phyloP scores from a whole-genome alignment of 2,797 vertebrate genomes.

The Nannoperca obscura region DNA sequence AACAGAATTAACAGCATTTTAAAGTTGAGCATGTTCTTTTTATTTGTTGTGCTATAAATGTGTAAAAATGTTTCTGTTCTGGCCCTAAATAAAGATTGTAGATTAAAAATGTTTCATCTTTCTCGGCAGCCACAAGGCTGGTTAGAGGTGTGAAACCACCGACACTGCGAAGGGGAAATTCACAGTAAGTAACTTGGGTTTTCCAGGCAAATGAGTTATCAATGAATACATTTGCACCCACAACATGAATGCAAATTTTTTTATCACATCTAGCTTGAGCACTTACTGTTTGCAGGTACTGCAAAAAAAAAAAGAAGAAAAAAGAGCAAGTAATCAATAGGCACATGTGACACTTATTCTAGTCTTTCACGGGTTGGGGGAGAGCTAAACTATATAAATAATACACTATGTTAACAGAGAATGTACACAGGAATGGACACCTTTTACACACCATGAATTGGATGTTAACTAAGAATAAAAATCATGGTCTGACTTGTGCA shows the following conservation, averaged over 20 bases:
- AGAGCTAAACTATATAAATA: not conserved
- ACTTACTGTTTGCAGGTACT: not conserved
- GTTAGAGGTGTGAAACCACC: constrained; percentile 79
- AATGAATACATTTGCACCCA: constrained; percentile 35
- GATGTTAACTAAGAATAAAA: not conserved
- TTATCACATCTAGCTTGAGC: not conserved
- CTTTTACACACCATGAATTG: not conserved
- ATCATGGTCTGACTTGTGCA: constrained; percentile 8
- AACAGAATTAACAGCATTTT: not conserved
- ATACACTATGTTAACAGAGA: not conserved
- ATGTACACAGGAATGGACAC: not conserved
- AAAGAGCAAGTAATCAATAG: not conserved
- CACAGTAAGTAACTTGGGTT: constrained; percentile 58
- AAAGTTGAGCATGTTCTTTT: not conserved
- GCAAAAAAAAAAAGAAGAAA: not conserved
- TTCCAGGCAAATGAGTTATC: constrained; percentile 63
- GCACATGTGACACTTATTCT: not conserved
- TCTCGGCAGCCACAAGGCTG: constrained; percentile 58
- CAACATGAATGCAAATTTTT: constrained; percentile 24
- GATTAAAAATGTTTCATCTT: constrained; percentile 19
- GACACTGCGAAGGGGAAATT: constrained; percentile 59
- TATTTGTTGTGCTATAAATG: not conserved
- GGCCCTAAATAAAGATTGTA: not conserved
- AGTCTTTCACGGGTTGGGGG: not conserved
- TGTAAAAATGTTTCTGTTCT: not conserved